Evolutionary conservation across 2,888 invertebrate species (phyloP).

Genomic region (Nomada hirtipes): DNA sequence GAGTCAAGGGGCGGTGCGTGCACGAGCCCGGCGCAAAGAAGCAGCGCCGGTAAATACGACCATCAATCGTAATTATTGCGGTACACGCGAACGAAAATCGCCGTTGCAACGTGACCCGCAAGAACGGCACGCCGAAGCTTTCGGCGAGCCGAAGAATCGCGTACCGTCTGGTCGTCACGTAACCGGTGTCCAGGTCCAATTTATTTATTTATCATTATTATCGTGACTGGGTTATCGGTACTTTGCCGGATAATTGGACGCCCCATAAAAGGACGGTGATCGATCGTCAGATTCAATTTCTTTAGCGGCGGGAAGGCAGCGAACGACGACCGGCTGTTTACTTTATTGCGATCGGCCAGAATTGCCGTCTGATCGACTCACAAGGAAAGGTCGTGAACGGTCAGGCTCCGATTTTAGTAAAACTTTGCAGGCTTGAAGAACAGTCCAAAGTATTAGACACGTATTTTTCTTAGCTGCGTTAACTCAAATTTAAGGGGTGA

Average conservation of each 20-base stretch:
- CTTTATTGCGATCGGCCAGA: conserved; percentile 15
- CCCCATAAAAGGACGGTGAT: conserved; percentile 49
- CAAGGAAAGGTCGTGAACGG: too few relatives aligned
- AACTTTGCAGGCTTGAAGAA: too few relatives aligned
- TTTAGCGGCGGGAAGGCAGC: conserved; percentile 17
- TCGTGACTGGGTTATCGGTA: conserved; percentile 31
- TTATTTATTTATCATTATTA: conserved; percentile 44
- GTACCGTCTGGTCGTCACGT: not conserved
- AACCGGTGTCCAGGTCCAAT: not conserved
- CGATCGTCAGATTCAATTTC: conserved; percentile 55
- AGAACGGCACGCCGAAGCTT: not conserved
- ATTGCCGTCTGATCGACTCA: not conserved
- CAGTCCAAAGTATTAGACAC: too few relatives aligned
- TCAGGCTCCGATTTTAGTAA: too few relatives aligned
- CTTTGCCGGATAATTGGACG: conserved; percentile 43
- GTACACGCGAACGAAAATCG: not conserved
- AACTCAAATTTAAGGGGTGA: too few relatives aligned
- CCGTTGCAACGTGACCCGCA: not conserved
- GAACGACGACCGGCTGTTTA: conserved; percentile 28
- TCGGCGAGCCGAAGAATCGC: not conserved
- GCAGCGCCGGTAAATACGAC: conserved; percentile 5
- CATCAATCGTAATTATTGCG: conserved; percentile 43
- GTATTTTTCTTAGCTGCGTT: too few relatives aligned
- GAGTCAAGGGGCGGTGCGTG: not conserved
- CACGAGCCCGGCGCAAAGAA: conserved; percentile 9